Evolutionary conservation across 2,888 invertebrate species (phyloP).

Genomic region (Coelopa pilipes): DNA sequence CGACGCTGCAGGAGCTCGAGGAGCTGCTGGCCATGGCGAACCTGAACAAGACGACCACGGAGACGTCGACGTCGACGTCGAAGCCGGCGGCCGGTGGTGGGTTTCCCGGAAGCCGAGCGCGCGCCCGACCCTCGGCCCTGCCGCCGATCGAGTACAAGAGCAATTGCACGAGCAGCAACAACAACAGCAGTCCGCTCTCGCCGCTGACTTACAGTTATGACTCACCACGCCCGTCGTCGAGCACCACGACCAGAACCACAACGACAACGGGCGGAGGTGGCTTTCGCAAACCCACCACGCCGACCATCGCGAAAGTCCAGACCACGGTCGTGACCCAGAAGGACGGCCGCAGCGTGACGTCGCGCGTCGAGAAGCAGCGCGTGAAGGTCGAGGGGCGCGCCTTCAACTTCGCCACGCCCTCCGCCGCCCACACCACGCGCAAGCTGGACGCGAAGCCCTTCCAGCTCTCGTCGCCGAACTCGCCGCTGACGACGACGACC

Average conservation of each 20-base stretch:
- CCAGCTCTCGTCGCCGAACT: conserved; percentile 43
- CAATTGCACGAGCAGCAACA: conserved; percentile 33
- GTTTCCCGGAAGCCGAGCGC: neutral
- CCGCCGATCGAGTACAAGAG: conserved; percentile 11
- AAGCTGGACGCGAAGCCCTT: conserved; percentile 43
- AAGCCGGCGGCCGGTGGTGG: too few species aligned
- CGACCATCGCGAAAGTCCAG: conserved; percentile 52
- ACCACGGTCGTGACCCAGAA: conserved; percentile 57
- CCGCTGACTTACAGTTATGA: conserved; percentile 46
- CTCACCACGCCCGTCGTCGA: conserved; percentile 39
- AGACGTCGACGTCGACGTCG: neutral
- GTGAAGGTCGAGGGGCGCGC: conserved; percentile 44
- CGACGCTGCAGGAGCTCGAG: conserved; percentile 54
- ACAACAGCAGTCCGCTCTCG: conserved; percentile 38
- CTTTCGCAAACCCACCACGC: conserved; percentile 34
- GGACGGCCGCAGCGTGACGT: conserved; percentile 54
- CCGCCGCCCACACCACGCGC: conserved; percentile 25
- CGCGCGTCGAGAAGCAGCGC: conserved; percentile 52
- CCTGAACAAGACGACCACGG: conserved; percentile 40
- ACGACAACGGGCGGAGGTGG: conserved; percentile 24
- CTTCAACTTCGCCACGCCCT: conserved; percentile 42
- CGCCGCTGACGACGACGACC: conserved; percentile 36
- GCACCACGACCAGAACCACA: neutral
- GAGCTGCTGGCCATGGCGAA: conserved; percentile 48
- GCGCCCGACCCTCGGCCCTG: neutral